Evolutionary conservation across 2,888 invertebrate species (phyloP).

Genomic region (Athripsodes cinereus): DNA sequence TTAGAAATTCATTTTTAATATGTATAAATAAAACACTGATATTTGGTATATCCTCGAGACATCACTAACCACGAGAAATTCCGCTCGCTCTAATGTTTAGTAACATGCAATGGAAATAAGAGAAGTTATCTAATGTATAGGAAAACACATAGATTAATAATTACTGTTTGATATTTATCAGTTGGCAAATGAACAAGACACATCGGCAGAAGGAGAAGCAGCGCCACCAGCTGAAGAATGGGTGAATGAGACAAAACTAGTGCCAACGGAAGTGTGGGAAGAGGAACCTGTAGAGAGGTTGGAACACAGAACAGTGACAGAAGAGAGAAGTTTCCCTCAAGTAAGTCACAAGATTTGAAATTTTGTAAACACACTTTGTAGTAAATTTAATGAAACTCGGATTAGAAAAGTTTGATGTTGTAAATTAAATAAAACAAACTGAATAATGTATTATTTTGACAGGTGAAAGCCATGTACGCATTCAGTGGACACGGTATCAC

Average conservation of each 20-base stretch:
- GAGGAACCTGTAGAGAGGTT: constrained; percentile 83
- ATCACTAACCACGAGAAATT: too few species aligned
- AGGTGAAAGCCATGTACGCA: constrained; percentile 74
- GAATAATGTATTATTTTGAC: constrained; percentile 4
- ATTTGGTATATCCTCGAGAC: too few species aligned
- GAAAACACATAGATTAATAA: not conserved
- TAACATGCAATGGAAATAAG: too few species aligned
- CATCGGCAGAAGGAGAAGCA: constrained; percentile 38
- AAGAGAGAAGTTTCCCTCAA: constrained; percentile 83
- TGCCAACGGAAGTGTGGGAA: constrained; percentile 90
- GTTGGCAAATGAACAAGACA: constrained; percentile 59
- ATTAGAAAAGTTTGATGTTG: too few species aligned
- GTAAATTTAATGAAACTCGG: too few species aligned
- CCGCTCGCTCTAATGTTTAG: not conserved
- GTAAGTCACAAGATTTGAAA: constrained; percentile 39
- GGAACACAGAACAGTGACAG: constrained; percentile 79
- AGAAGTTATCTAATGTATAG: too few species aligned
- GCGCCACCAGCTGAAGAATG: constrained; percentile 62
- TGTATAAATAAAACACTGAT: too few species aligned
- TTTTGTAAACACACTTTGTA: not conserved
- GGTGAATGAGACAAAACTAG: constrained; percentile 72
- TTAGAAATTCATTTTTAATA: too few species aligned
- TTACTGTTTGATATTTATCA: constrained; percentile 28
- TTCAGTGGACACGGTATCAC: constrained; percentile 91
- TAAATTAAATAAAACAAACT: not conserved